Evolutionary conservation across 1,140 invertebrate genomes (phyloP).

Genomic region (Bombus terrestris): DNA sequence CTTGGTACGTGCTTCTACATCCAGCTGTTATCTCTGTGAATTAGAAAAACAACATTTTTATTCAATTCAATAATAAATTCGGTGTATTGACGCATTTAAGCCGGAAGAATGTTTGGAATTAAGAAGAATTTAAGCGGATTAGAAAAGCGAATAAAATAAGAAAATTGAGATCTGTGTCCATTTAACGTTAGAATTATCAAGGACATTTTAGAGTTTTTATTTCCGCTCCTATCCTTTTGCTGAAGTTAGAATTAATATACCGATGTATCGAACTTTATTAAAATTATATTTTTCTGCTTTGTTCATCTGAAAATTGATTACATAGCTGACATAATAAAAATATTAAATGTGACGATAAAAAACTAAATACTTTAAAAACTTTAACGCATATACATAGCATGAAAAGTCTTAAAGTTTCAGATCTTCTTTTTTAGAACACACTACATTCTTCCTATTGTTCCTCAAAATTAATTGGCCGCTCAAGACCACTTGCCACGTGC

Average conservation of each 20-base stretch:
- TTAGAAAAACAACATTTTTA: neutral
- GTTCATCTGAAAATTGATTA: neutral
- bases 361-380: neutral
- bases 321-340: neutral
- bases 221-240: too few species aligned
- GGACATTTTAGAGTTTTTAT: too few species aligned
- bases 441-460: constrained; percentile 7
- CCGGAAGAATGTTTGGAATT: neutral
- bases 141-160: neutral
- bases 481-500: neutral
- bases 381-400: neutral
- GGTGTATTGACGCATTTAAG: neutral
- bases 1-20: constrained; percentile 1
- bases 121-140: neutral
- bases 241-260: too few species aligned
- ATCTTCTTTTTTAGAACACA: neutral
- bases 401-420: neutral
- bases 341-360: neutral
- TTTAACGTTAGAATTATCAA: neutral
- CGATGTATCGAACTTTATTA: too few species aligned
- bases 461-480: constrained; percentile 10
- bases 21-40: neutral
- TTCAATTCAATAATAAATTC: neutral
- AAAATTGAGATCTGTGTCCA: neutral
- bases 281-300: too few species aligned